Base-by-base conservation (phyloP, 2,888 invertebrate genomes). In the Criorhina ranunculi region DNA sequence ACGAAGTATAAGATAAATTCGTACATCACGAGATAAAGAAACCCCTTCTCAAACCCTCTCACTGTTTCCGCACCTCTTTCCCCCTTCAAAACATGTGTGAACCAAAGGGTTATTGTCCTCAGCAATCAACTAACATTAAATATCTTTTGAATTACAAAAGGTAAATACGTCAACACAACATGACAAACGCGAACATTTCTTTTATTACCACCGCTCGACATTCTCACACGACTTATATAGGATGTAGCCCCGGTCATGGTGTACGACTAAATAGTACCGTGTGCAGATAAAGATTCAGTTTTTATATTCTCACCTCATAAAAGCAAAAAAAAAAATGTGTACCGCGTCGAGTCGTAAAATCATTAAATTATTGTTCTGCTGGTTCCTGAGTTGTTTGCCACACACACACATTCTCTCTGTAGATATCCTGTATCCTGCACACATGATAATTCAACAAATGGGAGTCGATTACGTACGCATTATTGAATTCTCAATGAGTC, bases 381-480 rank as follows among this genome's bases (percentile, higher is more conserved):
- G 57, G 57, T 57, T 37, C 33, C 70, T 67, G 29, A 2, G 5
- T 51, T 59, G 55, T 17, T 55, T 62, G 49, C 44, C 31, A 33
- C 42, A 40, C 51, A 24, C 53, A 67, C 57, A 66, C 64, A 75
- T 46, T 62, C 60, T 72, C 29, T 69, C 57, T 57, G 57, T 72
- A 57, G 64, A 55, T 40, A 24, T 24, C 3, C 4, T 31, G 37
- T 17, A 53, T 55, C 53, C 31, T 6, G 37, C 35, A 53, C 33
- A 60, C 33, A 42, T 49, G 60, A 73, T 69, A 75, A 76, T 79
- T 80, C 85, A 85, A 80, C 85, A 85, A 85, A 80, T 85, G 69
- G 75, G 70, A 80, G 85, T 85, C 80, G 85, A 85, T 85, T 85
- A 85, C 85, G 85, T 70, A 85, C 80, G 85, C 85, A 85, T 85